These are phyloP conservation scores for Tricholaema leucomelas DNA, from an alignment of 2,113 vertebrate genomes.

Conservation along the genomic window DNA sequence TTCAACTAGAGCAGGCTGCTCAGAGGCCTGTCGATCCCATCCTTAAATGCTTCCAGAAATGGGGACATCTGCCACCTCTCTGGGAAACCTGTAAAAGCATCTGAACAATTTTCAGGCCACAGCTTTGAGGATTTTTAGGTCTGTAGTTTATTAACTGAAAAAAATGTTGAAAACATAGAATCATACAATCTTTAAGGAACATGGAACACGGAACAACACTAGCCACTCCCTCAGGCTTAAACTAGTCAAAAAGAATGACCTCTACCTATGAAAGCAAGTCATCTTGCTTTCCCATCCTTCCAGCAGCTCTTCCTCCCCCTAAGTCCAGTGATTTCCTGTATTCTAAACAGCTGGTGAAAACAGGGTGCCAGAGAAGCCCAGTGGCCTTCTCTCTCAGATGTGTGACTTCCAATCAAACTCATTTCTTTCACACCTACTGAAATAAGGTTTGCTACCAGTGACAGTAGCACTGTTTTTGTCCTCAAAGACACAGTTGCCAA, in stretches of 20 bases:
- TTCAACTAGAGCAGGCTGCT: too few relatives aligned
- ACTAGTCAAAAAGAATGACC: neutral
- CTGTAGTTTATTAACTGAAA: neutral
- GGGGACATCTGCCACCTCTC: too few relatives aligned
- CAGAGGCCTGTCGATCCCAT: too few relatives aligned
- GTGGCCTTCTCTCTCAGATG: neutral
- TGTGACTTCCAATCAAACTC: neutral
- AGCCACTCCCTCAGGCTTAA: neutral
- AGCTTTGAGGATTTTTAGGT: neutral
- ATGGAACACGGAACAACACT: accelerated
- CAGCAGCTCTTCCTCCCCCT: neutral
- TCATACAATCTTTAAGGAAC: too few relatives aligned
- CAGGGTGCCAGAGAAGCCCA: neutral
- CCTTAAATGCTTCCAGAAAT: too few relatives aligned
- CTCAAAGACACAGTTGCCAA: neutral
- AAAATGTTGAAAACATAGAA: neutral
- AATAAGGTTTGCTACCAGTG: neutral
- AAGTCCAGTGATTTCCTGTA: neutral
- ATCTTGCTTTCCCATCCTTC: neutral
- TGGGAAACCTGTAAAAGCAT: too few relatives aligned
- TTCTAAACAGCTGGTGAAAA: neutral
- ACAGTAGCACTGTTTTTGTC: neutral
- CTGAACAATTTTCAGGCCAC: too few relatives aligned
- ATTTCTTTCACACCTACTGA: neutral
- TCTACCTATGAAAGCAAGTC: neutral